Evolutionary conservation across 2,113 vertebrate genomes (phyloP).

Genomic region (Mus pahari): DNA sequence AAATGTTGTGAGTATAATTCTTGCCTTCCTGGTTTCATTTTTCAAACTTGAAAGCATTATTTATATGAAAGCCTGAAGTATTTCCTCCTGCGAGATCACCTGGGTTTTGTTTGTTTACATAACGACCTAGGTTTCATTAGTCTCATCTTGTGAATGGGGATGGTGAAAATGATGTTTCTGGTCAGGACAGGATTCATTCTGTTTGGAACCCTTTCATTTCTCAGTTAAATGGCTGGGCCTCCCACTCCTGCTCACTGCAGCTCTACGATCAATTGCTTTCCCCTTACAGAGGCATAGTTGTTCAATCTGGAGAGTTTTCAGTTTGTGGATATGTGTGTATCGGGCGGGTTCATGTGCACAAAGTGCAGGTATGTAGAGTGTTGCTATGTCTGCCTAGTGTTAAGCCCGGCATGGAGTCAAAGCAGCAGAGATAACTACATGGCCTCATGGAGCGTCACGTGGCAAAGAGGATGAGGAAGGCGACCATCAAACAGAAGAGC

Average conservation of each 20-base stretch:
- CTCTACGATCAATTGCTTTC: not conserved
- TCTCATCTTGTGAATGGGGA: constrained; percentile 15
- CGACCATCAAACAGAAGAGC: too few relatives aligned
- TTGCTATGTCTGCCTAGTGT: not conserved
- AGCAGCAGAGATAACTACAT: too few relatives aligned
- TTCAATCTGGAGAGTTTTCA: not conserved
- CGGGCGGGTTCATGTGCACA: too few relatives aligned
- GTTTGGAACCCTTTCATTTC: not conserved
- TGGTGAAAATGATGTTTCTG: not conserved
- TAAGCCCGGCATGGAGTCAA: too few relatives aligned
- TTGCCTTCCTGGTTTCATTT: constrained; percentile 19
- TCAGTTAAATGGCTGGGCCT: not conserved
- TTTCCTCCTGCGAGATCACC: constrained; percentile 27
- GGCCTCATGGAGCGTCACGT: too few relatives aligned
- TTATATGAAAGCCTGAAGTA: constrained; percentile 29
- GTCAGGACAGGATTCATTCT: not conserved
- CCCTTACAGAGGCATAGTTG: not conserved
- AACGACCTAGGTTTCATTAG: not conserved
- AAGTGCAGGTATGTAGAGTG: too few relatives aligned
- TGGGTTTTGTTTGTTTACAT: not conserved
- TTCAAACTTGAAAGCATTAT: constrained; percentile 43
- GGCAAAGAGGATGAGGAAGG: too few relatives aligned
- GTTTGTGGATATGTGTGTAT: not conserved
- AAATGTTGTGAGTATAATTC: not conserved
- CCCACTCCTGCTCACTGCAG: not conserved